Conservation (phyloP, 2,797 vertebrate species). For the Eutrigla gurnardus region DNA sequence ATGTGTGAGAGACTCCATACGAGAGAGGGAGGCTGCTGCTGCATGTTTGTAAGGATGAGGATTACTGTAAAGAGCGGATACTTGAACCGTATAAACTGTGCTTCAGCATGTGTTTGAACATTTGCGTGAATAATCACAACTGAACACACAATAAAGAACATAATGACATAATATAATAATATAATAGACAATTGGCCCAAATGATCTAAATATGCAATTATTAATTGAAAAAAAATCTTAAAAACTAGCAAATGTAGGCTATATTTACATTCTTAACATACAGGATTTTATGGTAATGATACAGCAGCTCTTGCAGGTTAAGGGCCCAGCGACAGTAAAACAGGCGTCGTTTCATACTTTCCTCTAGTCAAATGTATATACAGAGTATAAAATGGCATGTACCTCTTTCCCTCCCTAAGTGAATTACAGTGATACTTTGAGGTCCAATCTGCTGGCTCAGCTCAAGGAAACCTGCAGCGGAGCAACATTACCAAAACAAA, state of each 20-base stretch:
- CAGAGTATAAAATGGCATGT: conserved; percentile 28
- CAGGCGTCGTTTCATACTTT: neutral
- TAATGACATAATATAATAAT: conserved; percentile 6
- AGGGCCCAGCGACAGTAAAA: neutral
- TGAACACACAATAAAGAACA: conserved; percentile 12
- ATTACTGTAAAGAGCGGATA: conserved; percentile 60
- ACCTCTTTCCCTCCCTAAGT: conserved; percentile 12
- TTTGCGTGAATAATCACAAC: conserved; percentile 47
- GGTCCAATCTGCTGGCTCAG: conserved; percentile 43
- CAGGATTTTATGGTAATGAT: neutral
- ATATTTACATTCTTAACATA: neutral
- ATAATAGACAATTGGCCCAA: neutral
- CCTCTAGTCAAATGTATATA: conserved; percentile 22
- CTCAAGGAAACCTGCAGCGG: conserved; percentile 47
- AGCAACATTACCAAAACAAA: conserved; percentile 58
- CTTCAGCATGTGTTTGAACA: conserved; percentile 39
- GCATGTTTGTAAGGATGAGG: conserved; percentile 37
- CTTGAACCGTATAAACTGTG: conserved; percentile 66
- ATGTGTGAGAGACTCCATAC: neutral
- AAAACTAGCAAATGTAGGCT: neutral
- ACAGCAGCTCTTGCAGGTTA: neutral
- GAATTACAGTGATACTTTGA: conserved; percentile 51
- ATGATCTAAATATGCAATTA: neutral
- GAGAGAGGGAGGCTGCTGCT: conserved; percentile 11
- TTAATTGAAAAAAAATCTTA: neutral